Evolutionary conservation across 2,888 invertebrate genomes (phyloP).

Genomic region (Branchellion lobata): DNA sequence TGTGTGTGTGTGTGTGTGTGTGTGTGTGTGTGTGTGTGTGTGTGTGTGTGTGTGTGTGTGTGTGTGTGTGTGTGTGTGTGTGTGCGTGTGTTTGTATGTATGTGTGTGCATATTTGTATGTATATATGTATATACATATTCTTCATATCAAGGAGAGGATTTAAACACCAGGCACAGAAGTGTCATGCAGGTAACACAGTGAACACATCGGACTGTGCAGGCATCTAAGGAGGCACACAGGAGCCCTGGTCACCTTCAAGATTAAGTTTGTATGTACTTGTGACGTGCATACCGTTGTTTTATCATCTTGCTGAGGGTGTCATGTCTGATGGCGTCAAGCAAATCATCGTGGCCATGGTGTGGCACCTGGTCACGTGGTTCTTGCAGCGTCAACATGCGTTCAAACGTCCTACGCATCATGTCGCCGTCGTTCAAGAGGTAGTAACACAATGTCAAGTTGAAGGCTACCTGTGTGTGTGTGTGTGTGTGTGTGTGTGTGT

Average conservation of each 20-base stretch:
- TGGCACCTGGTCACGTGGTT: slow-evolving; percentile 75
- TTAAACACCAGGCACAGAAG: too few species aligned
- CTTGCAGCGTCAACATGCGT: slow-evolving; percentile 82
- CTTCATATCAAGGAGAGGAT: too few species aligned
- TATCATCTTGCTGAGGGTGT: slow-evolving; percentile 74
- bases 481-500: not conserved
- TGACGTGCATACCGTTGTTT: slow-evolving; percentile 64
- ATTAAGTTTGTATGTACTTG: not conserved
- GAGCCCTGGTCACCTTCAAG: not conserved
- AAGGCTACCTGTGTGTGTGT: slow-evolving; percentile 69
- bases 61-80: too few species aligned
- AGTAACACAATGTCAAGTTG: slow-evolving; percentile 73
- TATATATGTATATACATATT: too few species aligned
- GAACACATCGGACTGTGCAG: too few species aligned
- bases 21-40: too few species aligned
- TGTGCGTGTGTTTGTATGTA: too few species aligned
- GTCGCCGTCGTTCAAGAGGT: slow-evolving; percentile 75
- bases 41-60: too few species aligned
- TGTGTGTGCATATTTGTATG: too few species aligned
- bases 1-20: too few species aligned
- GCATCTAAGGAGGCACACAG: too few species aligned
- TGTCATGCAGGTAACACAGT: too few species aligned
- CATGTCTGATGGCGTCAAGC: slow-evolving; percentile 76
- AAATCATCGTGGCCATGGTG: slow-evolving; percentile 64
- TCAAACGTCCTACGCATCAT: slow-evolving; percentile 90